Conservation (phyloP, 1,140 invertebrate species). For the Hestina assimilis region DNA sequence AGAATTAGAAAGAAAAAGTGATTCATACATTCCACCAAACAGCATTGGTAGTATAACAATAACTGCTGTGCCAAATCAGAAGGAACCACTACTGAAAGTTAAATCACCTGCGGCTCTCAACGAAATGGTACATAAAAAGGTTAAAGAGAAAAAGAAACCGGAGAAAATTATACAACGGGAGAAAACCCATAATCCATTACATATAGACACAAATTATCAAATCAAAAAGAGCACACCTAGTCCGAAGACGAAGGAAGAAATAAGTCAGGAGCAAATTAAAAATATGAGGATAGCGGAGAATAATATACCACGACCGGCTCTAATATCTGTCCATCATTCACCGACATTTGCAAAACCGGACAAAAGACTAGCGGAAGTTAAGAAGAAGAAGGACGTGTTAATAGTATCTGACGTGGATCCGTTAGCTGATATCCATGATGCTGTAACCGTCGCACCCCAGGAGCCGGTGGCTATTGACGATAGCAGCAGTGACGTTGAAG, state of each 20-base stretch:
- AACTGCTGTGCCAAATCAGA: conserved; percentile 59
- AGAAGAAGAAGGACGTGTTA: conserved; percentile 64
- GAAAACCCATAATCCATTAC: conserved; percentile 42
- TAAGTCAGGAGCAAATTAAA: conserved; percentile 59
- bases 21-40: conserved; percentile 58
- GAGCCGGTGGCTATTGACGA: conserved; percentile 60
- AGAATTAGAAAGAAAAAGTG: conserved; percentile 51
- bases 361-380: conserved; percentile 58
- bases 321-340: conserved; percentile 60
- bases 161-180: conserved; percentile 33
- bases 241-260: conserved; percentile 39
- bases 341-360: conserved; percentile 68
- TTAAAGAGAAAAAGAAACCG: conserved; percentile 49
- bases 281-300: conserved; percentile 57
- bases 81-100: conserved; percentile 51
- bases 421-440: conserved; percentile 43
- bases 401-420: conserved; percentile 65
- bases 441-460: no score
- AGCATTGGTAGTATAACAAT: conserved; percentile 72
- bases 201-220: conserved; percentile 53
- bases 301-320: conserved; percentile 55
- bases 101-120: conserved; percentile 64
- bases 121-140: conserved; percentile 60
- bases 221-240: conserved; percentile 38
- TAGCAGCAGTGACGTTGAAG: conserved; percentile 68